Evolutionary conservation across 2,888 invertebrate genomes (phyloP), one percentile per base, ranked within the genome.

Genomic region (Apeira syringaria): DNA sequence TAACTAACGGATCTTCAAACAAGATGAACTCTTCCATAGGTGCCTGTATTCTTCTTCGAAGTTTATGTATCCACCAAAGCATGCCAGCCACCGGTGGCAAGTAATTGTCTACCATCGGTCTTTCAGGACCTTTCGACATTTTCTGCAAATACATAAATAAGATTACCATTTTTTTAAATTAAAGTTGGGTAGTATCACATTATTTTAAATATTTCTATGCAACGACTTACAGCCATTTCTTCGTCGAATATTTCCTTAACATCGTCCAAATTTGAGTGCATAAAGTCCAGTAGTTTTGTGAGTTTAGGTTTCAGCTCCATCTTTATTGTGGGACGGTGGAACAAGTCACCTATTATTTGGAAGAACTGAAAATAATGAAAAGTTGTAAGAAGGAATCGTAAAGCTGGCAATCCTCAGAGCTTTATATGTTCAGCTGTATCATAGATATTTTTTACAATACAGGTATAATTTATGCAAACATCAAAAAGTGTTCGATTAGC

Each of bases 11-110:
- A 72, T 94, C 92, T 54, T 95, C 94, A 49, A 95, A 88, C 17
- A 91, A 42, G 42, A 91, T 90, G 41, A 93, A 91, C 25, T 92
- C 92, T 27, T 92, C 91, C 63, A 93, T 87, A 0, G 94, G 93
- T 36, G 74, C 71, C 17, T 84, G 76, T 2, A 94, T 90, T 34
- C 94, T 84, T 37, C 84, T 74, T 10, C 90, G 88, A 24, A 96
- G 68, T 71, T 96, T 96, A 57, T 91, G 76, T 0, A 96, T 75
- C 93, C 94, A 96, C 63, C 93, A 92, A 9, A 97, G 72, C 30
- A 92, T 88, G 0, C 97, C 97, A 15, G 95, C 92, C 0, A 95
- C 93, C 7, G 94, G 94, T 0, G 97, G 96, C 66, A 94, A 93
- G 68, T 94, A 93, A 7, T 88, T 77, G 65, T 95, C 93, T 1